These are phyloP conservation scores for Ceratina australensis DNA, from an alignment of 1,140 invertebrate genomes.

Conservation along the genomic window DNA sequence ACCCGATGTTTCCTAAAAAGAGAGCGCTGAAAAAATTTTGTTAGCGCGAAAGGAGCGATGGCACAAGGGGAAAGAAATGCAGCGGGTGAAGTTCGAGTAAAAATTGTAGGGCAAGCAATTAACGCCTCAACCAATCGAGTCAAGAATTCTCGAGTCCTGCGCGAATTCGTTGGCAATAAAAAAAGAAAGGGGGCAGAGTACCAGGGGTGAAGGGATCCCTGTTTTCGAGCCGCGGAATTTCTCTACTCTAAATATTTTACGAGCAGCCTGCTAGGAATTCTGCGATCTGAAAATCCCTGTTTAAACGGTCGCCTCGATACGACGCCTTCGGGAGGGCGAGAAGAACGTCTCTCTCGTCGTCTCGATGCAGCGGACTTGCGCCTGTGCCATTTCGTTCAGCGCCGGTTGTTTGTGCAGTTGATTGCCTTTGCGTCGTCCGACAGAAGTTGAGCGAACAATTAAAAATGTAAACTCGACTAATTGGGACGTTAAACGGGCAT, in stretches of 20 bases:
- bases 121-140: no score
- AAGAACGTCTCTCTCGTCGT: not conserved
- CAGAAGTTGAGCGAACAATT: conserved; percentile 61
- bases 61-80: no score
- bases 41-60: no score
- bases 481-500: conserved; percentile 56
- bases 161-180: no score
- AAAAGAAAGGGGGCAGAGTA: not conserved
- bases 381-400: conserved; percentile 48
- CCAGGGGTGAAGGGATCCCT: no score
- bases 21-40: no score
- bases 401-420: conserved; percentile 57
- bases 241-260: conserved; percentile 8
- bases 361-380: conserved; percentile 18
- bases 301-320: conserved; percentile 9
- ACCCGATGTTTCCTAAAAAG: no score
- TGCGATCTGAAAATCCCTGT: conserved; percentile 10
- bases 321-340: not conserved
- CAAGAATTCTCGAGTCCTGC: no score
- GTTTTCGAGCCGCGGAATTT: not conserved
- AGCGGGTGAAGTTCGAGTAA: no score
- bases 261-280: not conserved
- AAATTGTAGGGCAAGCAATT: no score
- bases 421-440: conserved; percentile 48
- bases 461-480: conserved; percentile 64